Evolutionary conservation across 1,140 invertebrate species (phyloP).

Genomic region (Drosophila eugracilis): DNA sequence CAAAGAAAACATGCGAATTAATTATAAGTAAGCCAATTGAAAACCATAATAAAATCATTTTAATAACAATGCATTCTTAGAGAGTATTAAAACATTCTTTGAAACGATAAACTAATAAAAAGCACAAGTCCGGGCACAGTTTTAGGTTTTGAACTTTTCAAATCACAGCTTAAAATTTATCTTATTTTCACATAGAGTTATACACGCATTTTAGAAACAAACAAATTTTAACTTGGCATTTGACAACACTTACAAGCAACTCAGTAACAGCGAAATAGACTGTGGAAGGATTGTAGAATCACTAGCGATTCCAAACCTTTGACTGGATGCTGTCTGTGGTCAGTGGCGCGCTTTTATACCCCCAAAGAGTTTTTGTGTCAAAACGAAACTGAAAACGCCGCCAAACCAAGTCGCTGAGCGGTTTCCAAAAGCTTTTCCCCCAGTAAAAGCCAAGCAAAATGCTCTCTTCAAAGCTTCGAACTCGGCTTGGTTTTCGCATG

Average conservation of each 20-base stretch:
- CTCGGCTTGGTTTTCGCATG: slow-evolving; percentile 15
- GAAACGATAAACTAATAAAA: neutral
- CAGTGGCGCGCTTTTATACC: slow-evolving; percentile 88
- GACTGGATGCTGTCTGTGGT: slow-evolving; percentile 89
- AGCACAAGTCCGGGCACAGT: slow-evolving; percentile 7
- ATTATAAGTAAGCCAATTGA: slow-evolving; percentile 25
- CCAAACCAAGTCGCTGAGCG: slow-evolving; percentile 55
- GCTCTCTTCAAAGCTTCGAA: slow-evolving; percentile 54
- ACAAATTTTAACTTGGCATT: slow-evolving; percentile 16
- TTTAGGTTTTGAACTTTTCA: neutral
- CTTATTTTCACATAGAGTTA: slow-evolving; percentile 7
- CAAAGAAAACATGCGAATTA: slow-evolving; percentile 36
- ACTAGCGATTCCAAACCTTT: slow-evolving; percentile 85
- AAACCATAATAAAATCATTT: neutral
- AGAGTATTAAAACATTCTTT: neutral
- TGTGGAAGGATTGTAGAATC: slow-evolving; percentile 84
- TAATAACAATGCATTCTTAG: neutral
- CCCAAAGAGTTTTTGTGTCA: slow-evolving; percentile 85
- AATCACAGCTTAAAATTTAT: slow-evolving; percentile 6
- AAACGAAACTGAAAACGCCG: slow-evolving; percentile 79
- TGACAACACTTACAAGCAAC: slow-evolving; percentile 67
- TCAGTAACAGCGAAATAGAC: slow-evolving; percentile 56
- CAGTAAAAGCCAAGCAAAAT: neutral
- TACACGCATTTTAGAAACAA: slow-evolving; percentile 11
- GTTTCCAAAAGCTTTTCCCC: slow-evolving; percentile 61